Evolutionary conservation across 1,140 invertebrate genomes (phyloP), one percentile per base, ranked within the genome.

Genomic region (Apis dorsata): DNA sequence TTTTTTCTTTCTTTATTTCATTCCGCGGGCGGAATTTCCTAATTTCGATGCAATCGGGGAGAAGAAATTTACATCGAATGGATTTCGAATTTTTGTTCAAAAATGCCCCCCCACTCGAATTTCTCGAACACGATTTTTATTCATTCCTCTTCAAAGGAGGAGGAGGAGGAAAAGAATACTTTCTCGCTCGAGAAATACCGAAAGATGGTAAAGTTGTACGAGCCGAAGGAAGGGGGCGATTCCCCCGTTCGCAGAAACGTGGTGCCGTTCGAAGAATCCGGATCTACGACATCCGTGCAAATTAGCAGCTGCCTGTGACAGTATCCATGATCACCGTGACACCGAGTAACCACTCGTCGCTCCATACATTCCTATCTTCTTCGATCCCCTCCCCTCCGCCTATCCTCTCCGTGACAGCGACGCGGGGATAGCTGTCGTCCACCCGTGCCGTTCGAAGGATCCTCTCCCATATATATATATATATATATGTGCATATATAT

Each of bases 301-400:
- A 82, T 82, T 82, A 82, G 80, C 80, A 82, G 74, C 65, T 73
- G 57, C 74, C 65, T 55, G 73, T 77, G 80, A 82, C 80, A 82
- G 80, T 82, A 82, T 82, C 80, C 80, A 62, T 82, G 80, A 82
- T 82, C 80, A 77, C 80, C 80, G 80, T 82, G 80, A 82, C 80
- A 82, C 80, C 80, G 74, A 77, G 80, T 82, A 82, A 77, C 80
- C 80, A 82, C 80, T 82, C 80, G 80, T 82, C 80, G 80, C 49
- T 77, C 74, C 80, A 10, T 82, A 82, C 80, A 82, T 82, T 82
- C 80, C 80, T 82, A 82, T 82, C 80, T 82, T 77, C 80, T 77
- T 34, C 80, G 74, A 82, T 82, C 80, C 80, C 59, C 55, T 44
- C 24, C 73, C 65, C n/a, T 65, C 15, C 28, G 28, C 1, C 34